These are phyloP conservation scores for Otolemur garnettii DNA, from an alignment of 2,113 vertebrate genomes.

Conservation along the genomic window DNA sequence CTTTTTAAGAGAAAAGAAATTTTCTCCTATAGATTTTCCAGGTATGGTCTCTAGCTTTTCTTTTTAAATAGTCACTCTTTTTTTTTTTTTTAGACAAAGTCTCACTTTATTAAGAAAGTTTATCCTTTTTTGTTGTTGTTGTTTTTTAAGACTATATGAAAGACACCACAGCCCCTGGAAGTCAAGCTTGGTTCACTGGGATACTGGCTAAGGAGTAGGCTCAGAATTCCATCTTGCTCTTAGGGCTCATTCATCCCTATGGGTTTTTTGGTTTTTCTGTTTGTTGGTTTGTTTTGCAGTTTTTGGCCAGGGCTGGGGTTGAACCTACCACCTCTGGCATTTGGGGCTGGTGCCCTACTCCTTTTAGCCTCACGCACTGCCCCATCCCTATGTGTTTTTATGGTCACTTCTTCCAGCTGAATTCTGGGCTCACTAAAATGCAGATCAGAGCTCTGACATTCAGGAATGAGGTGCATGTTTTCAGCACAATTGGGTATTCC, in stretches of 20 bases:
- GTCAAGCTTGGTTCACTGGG: not conserved
- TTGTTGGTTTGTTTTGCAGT: too few species aligned
- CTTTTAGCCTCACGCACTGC: too few species aligned
- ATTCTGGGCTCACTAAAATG: not conserved
- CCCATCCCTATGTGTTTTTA: not conserved
- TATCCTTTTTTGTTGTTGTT: not conserved
- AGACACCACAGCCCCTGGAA: not conserved
- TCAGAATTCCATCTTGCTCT: not conserved
- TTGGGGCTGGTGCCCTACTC: too few species aligned
- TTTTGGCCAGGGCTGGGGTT: too few species aligned
- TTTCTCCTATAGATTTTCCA: too few species aligned
- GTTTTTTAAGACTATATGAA: not conserved
- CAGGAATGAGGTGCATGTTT: not conserved
- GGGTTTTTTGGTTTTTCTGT: too few species aligned
- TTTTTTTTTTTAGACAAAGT: too few species aligned
- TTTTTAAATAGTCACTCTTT: too few species aligned
- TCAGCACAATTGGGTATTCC: not conserved
- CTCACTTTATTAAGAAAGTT: not conserved
- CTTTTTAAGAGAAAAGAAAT: not conserved
- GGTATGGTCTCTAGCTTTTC: too few species aligned
- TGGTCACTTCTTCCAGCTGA: not conserved
- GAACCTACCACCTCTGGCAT: too few species aligned
- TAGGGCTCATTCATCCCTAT: not conserved
- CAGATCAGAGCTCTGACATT: not conserved
- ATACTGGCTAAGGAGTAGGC: not conserved